Base-by-base conservation (phyloP, 2,797 vertebrate genomes). In the Rhadinocentrus ornatus region DNA sequence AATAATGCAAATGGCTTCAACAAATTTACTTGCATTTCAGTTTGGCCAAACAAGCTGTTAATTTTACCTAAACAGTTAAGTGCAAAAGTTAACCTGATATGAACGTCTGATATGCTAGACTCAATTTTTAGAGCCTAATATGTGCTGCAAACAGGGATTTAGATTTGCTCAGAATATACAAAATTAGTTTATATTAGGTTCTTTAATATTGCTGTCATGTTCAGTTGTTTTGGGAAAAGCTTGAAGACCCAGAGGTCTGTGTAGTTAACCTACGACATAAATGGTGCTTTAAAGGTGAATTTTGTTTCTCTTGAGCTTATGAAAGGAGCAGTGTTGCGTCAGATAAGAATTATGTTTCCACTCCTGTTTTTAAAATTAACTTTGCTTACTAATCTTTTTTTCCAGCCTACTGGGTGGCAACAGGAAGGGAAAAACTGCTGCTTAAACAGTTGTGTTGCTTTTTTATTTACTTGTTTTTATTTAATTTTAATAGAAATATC, bases 31-130 rank as follows among this genome's bases (percentile, higher is more conserved):
- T 63, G 6, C 6, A 48, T 34, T 74, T 69, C 4, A 39, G 24
- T 50, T 63, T 35, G 44, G 26, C 16, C 10, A 44, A 63, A 20
- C 3, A 24, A 26, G 31, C 50, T 57, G 2, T 79, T 68, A 27
- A 32, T 66, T 64, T 39, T n/a, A 60, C 12, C n/a, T 56, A 18
- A 44, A 16, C 39, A 57, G 7, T 46, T 29, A 11, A n/a, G 4
- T 58, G 2, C 12, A 5, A 41, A 6, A 56, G 4, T 46, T 39
- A 6, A 37, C 35, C 32, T 32, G 18, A 64, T 27, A 12, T 62
- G 12, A 35, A 31, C 1, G 22, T 20, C 29, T 8, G 37, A 31
- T 70, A 11, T 53, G 61, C 64, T 48, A 56, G 54, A 53, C 35
- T 29, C 16, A 15, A 2, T 22, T 69, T 71, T 65, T 34, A 13